Conservation (phyloP, 2,797 vertebrate species). For the Gouania willdenowi region DNA sequence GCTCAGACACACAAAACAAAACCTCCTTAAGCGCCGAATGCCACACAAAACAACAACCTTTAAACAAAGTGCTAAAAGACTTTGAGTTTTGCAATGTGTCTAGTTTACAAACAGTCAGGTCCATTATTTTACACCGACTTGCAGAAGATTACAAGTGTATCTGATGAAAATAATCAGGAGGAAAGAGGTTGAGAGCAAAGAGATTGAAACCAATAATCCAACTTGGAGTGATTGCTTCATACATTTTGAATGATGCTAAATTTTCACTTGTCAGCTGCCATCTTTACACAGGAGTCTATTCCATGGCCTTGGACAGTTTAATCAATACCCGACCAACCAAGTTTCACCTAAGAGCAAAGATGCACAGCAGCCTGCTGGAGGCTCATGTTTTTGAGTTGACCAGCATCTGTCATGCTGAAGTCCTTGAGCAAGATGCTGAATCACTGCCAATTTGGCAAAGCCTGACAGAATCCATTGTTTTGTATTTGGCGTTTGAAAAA, state of each 20-base stretch:
- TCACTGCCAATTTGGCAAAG: slow-evolving; percentile 26
- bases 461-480: no score
- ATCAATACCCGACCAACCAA: slow-evolving; percentile 53
- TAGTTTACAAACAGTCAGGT: slow-evolving; percentile 30
- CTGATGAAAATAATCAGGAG: slow-evolving; percentile 12
- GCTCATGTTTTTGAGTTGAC: slow-evolving; percentile 10
- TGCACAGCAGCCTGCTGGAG: slow-evolving; percentile 25
- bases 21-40: neutral
- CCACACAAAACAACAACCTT: neutral
- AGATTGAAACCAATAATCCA: slow-evolving; percentile 11
- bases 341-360: slow-evolving; percentile 32
- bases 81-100: neutral
- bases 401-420: slow-evolving; percentile 27
- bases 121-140: slow-evolving; percentile 22
- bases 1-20: slow-evolving; percentile 8
- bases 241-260: slow-evolving; percentile 18
- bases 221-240: neutral
- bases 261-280: slow-evolving; percentile 35
- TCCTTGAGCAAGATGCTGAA: slow-evolving; percentile 35
- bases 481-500: neutral
- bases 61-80: slow-evolving; percentile 17
- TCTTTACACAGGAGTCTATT: slow-evolving; percentile 34
- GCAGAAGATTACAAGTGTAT: slow-evolving; percentile 25
- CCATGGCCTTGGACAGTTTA: slow-evolving; percentile 25
- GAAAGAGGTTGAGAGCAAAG: neutral